A percentile compares a stretch with the other conserved stretches of the same genome.
Conservation (phyloP, 2,797 vertebrate genomes). For the Synanceia verrucosa region DNA sequence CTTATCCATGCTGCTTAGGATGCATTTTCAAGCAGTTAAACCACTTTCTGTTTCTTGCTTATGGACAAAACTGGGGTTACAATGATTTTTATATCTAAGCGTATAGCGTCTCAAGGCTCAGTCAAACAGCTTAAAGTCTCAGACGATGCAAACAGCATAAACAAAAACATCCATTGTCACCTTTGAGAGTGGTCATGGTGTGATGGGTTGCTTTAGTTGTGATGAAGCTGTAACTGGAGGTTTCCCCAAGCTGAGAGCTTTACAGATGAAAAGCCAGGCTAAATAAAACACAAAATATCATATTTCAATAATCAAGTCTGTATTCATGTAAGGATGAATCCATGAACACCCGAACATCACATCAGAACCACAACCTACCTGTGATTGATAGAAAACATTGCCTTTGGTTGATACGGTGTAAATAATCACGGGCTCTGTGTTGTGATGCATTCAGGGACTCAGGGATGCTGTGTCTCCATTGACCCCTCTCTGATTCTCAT, state of each 20-base stretch:
- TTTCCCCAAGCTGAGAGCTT: constrained; percentile 1
- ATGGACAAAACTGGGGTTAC: constrained; percentile 62
- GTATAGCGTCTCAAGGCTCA: constrained; percentile 20
- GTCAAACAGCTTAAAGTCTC: constrained; percentile 39
- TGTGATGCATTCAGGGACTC: constrained; percentile 20
- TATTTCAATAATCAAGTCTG: constrained; percentile 5
- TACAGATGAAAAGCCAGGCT: not conserved
- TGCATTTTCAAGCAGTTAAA: constrained; percentile 67
- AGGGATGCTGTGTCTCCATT: constrained; percentile 7
- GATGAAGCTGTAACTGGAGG: constrained; percentile 10
- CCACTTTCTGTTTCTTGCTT: constrained; percentile 59
- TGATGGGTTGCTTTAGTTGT: constrained; percentile 18
- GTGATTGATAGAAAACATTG: constrained; percentile 9
- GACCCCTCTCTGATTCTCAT: constrained; percentile 26
- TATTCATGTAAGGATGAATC: not conserved
- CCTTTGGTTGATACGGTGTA: not conserved
- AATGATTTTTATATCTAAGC: constrained; percentile 35
- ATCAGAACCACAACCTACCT: not conserved
- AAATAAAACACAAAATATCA: not conserved
- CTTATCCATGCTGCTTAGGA: constrained; percentile 57
- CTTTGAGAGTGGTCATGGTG: constrained; percentile 31
- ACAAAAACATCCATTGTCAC: constrained; percentile 41
- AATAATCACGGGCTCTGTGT: constrained; percentile 5
- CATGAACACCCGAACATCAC: constrained; percentile 7
- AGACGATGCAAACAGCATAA: constrained; percentile 37